These are phyloP conservation scores for Antigone vipio DNA, from an alignment of 2,113 vertebrate genomes.

Conservation along the genomic window DNA sequence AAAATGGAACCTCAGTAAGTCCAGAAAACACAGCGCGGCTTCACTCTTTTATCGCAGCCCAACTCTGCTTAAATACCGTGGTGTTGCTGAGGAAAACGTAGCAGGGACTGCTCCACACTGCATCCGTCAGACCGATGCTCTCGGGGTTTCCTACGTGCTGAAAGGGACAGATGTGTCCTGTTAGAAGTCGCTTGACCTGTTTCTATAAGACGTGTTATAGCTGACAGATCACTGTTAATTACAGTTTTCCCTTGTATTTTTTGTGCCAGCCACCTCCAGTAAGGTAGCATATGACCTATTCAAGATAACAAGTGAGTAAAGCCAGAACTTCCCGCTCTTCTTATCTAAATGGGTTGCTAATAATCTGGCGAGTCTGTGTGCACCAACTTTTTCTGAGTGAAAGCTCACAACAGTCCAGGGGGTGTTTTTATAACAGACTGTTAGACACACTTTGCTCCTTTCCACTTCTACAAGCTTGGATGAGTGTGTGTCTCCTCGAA, in stretches of 20 bases:
- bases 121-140: neutral
- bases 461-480: neutral
- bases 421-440: slow-evolving; percentile 64
- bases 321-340: neutral
- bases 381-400: slow-evolving; percentile 36
- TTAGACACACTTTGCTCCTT: slow-evolving; percentile 31
- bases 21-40: neutral
- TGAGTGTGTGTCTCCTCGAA: slow-evolving; percentile 5
- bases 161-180: neutral
- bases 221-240: slow-evolving; percentile 24
- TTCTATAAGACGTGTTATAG: neutral
- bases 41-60: neutral
- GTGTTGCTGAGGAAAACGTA: neutral
- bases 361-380: neutral
- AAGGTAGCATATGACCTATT: neutral
- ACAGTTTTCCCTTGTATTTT: neutral
- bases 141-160: neutral
- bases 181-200: neutral
- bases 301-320: neutral
- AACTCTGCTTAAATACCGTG: neutral
- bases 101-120: neutral
- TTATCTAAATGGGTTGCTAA: slow-evolving; percentile 11
- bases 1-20: neutral
- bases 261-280: neutral
- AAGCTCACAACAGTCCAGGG: slow-evolving; percentile 25